phyloP scores from a whole-genome alignment of 2,797 vertebrate species.

The Enteromius treurensis region DNA sequence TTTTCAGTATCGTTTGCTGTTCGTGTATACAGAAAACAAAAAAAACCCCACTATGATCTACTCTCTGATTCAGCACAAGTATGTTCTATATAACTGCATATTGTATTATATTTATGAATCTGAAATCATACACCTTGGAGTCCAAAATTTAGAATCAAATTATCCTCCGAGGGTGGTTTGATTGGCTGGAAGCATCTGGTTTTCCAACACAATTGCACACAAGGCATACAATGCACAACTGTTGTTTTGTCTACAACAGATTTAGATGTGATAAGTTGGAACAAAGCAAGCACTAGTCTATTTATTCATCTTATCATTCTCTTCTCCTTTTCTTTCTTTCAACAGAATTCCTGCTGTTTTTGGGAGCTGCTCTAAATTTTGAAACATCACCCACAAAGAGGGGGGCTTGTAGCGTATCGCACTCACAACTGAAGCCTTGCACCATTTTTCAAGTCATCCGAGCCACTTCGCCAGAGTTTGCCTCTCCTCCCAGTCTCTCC shows the following conservation, averaged over 20 bases:
- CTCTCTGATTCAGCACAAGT: constrained; percentile 52
- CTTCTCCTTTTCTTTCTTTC: constrained; percentile 2
- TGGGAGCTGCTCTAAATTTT: constrained; percentile 32
- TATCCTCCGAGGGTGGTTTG: constrained; percentile 9
- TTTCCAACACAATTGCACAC: constrained; percentile 18
- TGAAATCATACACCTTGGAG: not conserved
- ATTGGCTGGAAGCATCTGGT: constrained; percentile 25
- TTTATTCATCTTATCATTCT: constrained; percentile 27
- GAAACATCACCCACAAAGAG: constrained; percentile 30
- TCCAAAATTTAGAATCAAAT: not conserved
- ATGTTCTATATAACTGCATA: constrained; percentile 37
- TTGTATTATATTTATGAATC: not conserved
- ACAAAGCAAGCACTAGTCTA: constrained; percentile 35
- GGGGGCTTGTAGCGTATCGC: constrained; percentile 2
- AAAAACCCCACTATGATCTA: constrained; percentile 52
- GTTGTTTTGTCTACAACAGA: constrained; percentile 16
- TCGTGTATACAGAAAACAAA: constrained; percentile 23
- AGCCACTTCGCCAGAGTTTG: not conserved
- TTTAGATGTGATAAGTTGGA: constrained; percentile 26
- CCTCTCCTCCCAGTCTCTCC: constrained; percentile 17
- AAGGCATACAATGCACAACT: not conserved
- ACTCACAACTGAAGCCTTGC: constrained; percentile 28
- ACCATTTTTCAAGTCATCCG: constrained; percentile 44
- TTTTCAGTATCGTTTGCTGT: constrained; percentile 59
- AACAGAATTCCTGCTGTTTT: constrained; percentile 21